phyloP scores from a whole-genome alignment of 2,888 invertebrate genomes.

The Tipula confusa region DNA sequence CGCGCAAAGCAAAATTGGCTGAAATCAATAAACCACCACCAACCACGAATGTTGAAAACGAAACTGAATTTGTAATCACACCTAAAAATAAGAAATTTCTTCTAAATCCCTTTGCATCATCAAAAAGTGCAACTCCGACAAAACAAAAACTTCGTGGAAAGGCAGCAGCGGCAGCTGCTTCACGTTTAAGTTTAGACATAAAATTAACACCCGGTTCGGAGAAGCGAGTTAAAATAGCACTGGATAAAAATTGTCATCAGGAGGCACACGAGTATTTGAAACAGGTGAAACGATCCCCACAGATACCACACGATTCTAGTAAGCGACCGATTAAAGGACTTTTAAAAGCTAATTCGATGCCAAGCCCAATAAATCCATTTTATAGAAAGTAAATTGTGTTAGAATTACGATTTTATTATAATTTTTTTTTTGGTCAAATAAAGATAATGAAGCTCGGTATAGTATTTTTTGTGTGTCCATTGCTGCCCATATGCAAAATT shows the following conservation, averaged over 20 bases:
- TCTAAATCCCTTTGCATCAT: constrained; percentile 40
- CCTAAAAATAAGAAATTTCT: constrained; percentile 35
- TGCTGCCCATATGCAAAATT: too few species aligned
- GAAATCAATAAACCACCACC: constrained; percentile 37
- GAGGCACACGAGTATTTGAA: constrained; percentile 68
- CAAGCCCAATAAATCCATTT: constrained; percentile 74
- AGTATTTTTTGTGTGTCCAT: too few species aligned
- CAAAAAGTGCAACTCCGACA: constrained; percentile 33
- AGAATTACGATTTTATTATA: neutral
- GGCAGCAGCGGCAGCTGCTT: constrained; percentile 31
- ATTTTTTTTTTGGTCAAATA: neutral
- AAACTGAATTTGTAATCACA: constrained; percentile 31
- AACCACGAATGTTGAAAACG: constrained; percentile 34
- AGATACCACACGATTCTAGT: constrained; percentile 68
- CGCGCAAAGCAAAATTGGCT: constrained; percentile 42
- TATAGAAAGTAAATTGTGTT: constrained; percentile 52
- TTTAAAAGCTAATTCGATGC: constrained; percentile 62
- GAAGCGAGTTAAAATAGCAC: constrained; percentile 70
- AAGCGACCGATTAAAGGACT: constrained; percentile 66
- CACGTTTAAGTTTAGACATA: constrained; percentile 35
- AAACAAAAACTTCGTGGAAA: constrained; percentile 32
- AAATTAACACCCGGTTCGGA: constrained; percentile 32
- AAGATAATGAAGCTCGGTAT: too few species aligned
- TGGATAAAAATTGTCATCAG: constrained; percentile 67
- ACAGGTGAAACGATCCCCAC: constrained; percentile 66